phyloP scores from a whole-genome alignment of 2,888 invertebrate species.

The Abrostola tripartita region DNA sequence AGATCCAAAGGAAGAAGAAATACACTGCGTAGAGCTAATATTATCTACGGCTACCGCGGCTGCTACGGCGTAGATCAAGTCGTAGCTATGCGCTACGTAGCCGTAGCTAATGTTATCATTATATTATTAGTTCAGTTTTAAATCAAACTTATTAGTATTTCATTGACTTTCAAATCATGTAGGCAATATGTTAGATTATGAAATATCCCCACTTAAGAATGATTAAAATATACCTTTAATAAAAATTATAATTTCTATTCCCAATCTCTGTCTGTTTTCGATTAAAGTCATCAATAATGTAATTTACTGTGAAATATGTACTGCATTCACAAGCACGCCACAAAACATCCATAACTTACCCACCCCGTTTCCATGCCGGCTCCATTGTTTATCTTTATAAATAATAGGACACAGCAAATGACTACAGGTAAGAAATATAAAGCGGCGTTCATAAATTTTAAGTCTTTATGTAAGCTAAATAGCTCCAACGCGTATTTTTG shows the following conservation, averaged over 20 bases:
- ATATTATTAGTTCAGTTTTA: no score
- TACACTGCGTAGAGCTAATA: slow-evolving; percentile 6
- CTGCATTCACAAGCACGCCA: slow-evolving; percentile 17
- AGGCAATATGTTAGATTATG: no score
- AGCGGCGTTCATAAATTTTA: slow-evolving; percentile 1
- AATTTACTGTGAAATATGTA: no score
- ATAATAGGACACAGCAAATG: neutral
- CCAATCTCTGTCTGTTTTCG: no score
- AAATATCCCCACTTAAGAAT: no score
- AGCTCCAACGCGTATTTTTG: neutral
- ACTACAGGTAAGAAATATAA: slow-evolving; percentile 7
- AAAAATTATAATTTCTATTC: no score
- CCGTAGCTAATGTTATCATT: slow-evolving; percentile 9
- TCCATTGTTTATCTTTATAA: slow-evolving; percentile 7
- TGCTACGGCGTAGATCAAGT: slow-evolving; percentile 30
- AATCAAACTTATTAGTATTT: no score
- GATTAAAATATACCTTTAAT: no score
- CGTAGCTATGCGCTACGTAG: slow-evolving; percentile 24
- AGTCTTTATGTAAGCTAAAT: neutral
- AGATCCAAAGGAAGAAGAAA: slow-evolving; percentile 15
- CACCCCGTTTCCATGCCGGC: slow-evolving; percentile 5
- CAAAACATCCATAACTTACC: slow-evolving; percentile 13
- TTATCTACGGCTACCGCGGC: neutral
- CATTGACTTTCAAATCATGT: no score
- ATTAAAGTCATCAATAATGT: no score